Conservation (phyloP, 2,113 vertebrate species). For the Typhlomys cinereus region DNA sequence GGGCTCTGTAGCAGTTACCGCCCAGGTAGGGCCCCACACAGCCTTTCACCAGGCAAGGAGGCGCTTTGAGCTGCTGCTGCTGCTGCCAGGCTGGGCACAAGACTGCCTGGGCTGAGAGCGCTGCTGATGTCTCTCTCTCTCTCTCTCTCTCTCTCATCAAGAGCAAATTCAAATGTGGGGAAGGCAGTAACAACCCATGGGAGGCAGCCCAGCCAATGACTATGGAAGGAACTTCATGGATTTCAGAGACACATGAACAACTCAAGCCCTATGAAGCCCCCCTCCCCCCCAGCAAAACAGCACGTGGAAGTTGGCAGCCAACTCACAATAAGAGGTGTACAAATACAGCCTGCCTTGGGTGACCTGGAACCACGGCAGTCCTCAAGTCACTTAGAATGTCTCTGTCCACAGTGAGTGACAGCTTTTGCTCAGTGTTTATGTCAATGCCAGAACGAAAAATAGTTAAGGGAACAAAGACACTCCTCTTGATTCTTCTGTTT, state of each 20-base stretch:
- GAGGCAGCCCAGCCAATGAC: constrained; percentile 19
- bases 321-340: neutral
- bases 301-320: neutral
- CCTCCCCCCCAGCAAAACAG: neutral
- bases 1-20: neutral
- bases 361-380: neutral
- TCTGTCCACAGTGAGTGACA: neutral
- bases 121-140: neutral
- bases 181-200: neutral
- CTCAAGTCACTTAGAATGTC: neutral
- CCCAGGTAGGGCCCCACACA: constrained; percentile 43
- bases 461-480: neutral
- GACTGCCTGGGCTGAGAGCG: constrained; percentile 33
- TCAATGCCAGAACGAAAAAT: neutral
- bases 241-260: constrained; percentile 5
- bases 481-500: no score
- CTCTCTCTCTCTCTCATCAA: constrained; percentile 7
- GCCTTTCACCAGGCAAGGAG: neutral
- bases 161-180: constrained; percentile 16
- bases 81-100: neutral
- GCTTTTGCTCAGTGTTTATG: neutral
- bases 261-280: neutral
- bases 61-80: neutral
- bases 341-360: rapidly evolving
- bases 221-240: neutral